These are phyloP conservation scores for Psammodynastes pulverulentus DNA, from an alignment of 2,113 vertebrate genomes.

Conservation along the genomic window DNA sequence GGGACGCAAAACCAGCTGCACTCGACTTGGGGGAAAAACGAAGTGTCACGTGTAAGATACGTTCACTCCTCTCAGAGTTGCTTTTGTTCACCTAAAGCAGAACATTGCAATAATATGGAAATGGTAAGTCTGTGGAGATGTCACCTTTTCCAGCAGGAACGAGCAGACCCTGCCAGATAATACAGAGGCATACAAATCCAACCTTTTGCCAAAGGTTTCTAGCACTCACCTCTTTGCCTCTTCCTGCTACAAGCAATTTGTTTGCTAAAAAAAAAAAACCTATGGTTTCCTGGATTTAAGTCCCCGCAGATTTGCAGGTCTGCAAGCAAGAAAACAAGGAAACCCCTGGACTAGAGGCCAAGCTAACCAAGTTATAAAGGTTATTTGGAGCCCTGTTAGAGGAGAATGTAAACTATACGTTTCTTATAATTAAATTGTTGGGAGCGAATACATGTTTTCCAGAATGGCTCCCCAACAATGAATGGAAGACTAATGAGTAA, in stretches of 20 bases:
- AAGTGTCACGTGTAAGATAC: neutral
- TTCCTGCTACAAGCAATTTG: neutral
- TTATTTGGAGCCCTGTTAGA: neutral
- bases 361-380: neutral
- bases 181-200: constrained; percentile 6
- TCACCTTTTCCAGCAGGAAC: constrained; percentile 12
- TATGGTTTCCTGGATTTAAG: constrained; percentile 11
- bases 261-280: constrained; percentile 4
- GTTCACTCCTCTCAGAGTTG: rapidly evolving
- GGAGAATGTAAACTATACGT: neutral
- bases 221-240: neutral
- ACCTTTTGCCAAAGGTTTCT: neutral
- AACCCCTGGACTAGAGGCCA: constrained; percentile 1
- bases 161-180: neutral
- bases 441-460: neutral
- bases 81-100: rapidly evolving
- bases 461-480: neutral
- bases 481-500: neutral
- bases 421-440: neutral
- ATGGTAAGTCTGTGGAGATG: neutral
- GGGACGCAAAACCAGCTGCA: rapidly evolving
- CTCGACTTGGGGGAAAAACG: rapidly evolving
- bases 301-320: neutral
- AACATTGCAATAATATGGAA: rapidly evolving
- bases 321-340: neutral